Conservation (phyloP, 92 coral and sea anemone genomes). For the Umimayanthus kanabou region DNA sequence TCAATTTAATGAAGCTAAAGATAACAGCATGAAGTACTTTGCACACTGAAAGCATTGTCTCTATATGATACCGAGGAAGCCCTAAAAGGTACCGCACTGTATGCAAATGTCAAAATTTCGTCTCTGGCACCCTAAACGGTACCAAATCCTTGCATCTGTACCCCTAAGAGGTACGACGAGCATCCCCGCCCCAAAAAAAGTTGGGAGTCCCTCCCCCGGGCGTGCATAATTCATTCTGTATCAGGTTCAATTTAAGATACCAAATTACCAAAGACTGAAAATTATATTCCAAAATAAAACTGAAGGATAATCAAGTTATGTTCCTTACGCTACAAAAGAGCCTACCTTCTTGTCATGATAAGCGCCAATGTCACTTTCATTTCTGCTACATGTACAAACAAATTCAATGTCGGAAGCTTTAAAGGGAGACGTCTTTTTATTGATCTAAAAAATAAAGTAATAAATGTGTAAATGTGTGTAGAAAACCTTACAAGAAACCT, state of each 20-base stretch:
- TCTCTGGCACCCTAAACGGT: too few relatives aligned
- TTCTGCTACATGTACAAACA: background rate
- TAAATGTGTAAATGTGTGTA: background rate
- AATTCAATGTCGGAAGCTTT: background rate
- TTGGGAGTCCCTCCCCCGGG: too few relatives aligned
- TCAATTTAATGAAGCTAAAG: too few relatives aligned
- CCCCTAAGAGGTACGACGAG: too few relatives aligned
- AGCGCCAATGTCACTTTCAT: background rate
- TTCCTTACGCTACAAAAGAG: background rate
- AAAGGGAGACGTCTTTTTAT: constrained; percentile 4
- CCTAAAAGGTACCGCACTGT: too few relatives aligned
- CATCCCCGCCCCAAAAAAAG: too few relatives aligned
- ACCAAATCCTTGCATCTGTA: too few relatives aligned
- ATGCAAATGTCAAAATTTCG: too few relatives aligned
- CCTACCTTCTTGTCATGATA: background rate
- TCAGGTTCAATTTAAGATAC: background rate
- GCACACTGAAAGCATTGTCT: too few relatives aligned
- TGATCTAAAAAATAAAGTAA: background rate
- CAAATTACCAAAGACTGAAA: background rate
- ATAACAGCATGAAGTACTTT: too few relatives aligned
- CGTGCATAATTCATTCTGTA: too few relatives aligned
- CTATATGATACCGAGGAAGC: too few relatives aligned
- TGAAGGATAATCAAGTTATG: background rate
- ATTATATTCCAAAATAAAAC: background rate
- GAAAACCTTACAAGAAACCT: background rate